Evolutionary conservation across 2,888 invertebrate genomes (phyloP).

Genomic region (Heliconius ismenius): DNA sequence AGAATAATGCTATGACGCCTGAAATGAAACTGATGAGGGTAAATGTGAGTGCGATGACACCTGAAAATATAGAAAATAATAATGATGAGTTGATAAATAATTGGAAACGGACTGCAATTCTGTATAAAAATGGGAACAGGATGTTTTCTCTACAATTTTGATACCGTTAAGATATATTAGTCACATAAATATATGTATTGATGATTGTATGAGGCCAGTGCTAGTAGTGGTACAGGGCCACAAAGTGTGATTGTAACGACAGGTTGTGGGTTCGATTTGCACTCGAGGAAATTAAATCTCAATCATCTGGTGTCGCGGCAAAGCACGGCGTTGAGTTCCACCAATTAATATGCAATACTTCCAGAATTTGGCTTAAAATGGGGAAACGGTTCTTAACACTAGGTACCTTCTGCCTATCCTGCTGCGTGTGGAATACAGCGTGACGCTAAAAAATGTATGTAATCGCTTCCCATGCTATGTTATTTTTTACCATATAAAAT

Average conservation of each 20-base stretch:
- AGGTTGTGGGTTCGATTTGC: too few relatives aligned
- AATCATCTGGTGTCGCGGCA: too few relatives aligned
- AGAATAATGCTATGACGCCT: constrained; percentile 78
- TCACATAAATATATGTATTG: background rate
- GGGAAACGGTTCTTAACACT: too few relatives aligned
- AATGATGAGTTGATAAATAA: background rate
- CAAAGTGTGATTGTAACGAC: too few relatives aligned
- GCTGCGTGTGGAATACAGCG: too few relatives aligned
- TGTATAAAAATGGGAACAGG: background rate
- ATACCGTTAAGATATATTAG: background rate
- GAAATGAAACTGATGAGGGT: constrained; percentile 70
- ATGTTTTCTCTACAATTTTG: background rate
- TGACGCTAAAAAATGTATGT: background rate
- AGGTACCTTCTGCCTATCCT: too few relatives aligned
- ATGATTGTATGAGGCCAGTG: background rate
- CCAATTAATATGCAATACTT: too few relatives aligned
- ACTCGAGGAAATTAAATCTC: too few relatives aligned
- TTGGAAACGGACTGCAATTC: background rate
- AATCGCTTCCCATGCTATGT: background rate
- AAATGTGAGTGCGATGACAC: constrained; percentile 77
- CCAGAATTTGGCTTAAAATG: too few relatives aligned
- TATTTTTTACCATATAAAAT: background rate
- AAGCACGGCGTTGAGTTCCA: too few relatives aligned
- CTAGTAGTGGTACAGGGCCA: too few relatives aligned
- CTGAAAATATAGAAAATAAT: constrained; percentile 51